Evolutionary conservation across 1,140 invertebrate species (phyloP).

Genomic region (Aphaenogaster rudis): DNA sequence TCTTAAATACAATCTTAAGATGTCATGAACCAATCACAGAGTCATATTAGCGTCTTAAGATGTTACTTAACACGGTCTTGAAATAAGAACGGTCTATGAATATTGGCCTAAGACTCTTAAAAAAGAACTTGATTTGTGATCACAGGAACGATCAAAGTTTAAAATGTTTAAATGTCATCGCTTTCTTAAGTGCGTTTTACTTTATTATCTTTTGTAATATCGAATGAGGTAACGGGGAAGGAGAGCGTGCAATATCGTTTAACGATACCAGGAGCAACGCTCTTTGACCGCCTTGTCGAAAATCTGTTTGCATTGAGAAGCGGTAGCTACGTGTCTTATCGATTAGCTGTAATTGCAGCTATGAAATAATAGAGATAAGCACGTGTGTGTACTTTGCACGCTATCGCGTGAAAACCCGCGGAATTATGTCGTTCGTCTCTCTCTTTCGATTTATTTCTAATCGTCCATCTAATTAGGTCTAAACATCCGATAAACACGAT

Average conservation of each 20-base stretch:
- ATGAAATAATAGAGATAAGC: slow-evolving; percentile 24
- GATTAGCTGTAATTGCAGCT: slow-evolving; percentile 15
- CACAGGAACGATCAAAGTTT: too few relatives aligned
- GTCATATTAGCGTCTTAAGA: too few relatives aligned
- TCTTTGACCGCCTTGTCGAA: neutral
- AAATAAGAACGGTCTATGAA: too few relatives aligned
- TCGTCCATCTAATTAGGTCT: neutral
- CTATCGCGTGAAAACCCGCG: neutral
- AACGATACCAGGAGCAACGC: neutral
- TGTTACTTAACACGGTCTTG: too few relatives aligned
- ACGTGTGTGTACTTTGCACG: slow-evolving; percentile 62
- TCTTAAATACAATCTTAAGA: too few relatives aligned
- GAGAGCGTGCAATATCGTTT: neutral
- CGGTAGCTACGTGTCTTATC: slow-evolving; percentile 44
- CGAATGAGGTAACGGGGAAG: neutral
- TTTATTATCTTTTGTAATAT: neutral
- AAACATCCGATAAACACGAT: slow-evolving; percentile 39
- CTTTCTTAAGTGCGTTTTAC: neutral
- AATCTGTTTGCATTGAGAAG: neutral
- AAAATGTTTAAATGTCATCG: neutral
- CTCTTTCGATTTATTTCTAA: slow-evolving; percentile 9
- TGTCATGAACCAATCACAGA: too few relatives aligned
- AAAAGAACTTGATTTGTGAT: neutral
- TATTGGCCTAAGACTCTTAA: neutral
- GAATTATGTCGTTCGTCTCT: slow-evolving; percentile 26